phyloP scores from a whole-genome alignment of 2,888 invertebrate species.

The Mythimna ferrago region DNA sequence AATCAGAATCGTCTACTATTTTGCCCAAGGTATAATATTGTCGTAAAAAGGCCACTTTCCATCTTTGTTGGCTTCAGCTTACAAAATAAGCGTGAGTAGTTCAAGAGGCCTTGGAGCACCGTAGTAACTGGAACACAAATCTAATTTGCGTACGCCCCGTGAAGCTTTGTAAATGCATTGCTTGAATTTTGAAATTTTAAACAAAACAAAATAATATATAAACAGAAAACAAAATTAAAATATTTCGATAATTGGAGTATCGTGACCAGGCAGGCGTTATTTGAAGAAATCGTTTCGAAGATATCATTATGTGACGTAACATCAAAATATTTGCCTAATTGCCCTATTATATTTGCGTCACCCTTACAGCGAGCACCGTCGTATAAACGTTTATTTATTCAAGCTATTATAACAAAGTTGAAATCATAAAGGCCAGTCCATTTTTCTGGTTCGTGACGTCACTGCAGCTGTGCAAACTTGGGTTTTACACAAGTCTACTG shows the following conservation, averaged over 20 bases:
- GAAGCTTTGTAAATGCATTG: constrained; percentile 70
- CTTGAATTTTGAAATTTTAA: constrained; percentile 50
- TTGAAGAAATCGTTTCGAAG: constrained; percentile 40
- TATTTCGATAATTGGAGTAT: constrained; percentile 32
- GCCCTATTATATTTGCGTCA: constrained; percentile 68
- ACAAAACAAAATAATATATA: constrained; percentile 43
- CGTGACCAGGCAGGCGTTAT: constrained; percentile 38
- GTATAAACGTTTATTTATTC: constrained; percentile 52
- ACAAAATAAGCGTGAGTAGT: constrained; percentile 69
- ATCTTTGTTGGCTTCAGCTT: constrained; percentile 64
- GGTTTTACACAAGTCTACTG: constrained; percentile 69
- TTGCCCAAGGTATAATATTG: constrained; percentile 30
- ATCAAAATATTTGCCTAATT: constrained; percentile 69
- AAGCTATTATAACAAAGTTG: constrained; percentile 47
- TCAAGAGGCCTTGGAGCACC: constrained; percentile 79
- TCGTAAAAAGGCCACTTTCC: constrained; percentile 34
- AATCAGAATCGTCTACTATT: constrained; percentile 14
- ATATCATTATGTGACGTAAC: constrained; percentile 50
- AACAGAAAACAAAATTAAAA: constrained; percentile 29
- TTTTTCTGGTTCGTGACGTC: constrained; percentile 71
- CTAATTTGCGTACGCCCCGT: constrained; percentile 74
- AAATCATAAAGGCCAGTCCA: constrained; percentile 57
- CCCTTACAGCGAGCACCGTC: constrained; percentile 35
- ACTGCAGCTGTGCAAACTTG: constrained; percentile 73
- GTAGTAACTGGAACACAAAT: constrained; percentile 76